A percentile compares a stretch with the other conserved stretches of the same genome.
Conservation (phyloP, 2,113 vertebrate genomes). For the Lichenostomus cassidix region DNA sequence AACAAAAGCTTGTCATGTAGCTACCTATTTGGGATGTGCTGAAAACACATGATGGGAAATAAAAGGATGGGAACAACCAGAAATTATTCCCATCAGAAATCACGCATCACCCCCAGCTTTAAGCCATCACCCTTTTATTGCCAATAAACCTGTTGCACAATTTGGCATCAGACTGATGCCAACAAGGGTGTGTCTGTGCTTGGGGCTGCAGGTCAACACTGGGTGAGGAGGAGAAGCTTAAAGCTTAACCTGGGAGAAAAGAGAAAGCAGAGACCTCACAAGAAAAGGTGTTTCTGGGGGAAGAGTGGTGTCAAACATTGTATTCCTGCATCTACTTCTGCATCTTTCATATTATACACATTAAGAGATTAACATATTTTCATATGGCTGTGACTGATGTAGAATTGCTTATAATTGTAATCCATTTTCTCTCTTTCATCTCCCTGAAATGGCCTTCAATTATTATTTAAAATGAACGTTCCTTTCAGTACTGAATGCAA, state of each 20-base stretch:
- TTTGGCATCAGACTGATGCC: neutral
- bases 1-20: neutral
- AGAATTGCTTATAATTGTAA: neutral
- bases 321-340: neutral
- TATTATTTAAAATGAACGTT: neutral
- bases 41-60: neutral
- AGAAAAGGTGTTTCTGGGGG: neutral
- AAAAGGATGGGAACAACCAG: neutral
- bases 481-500: neutral
- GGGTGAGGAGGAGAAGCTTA: neutral
- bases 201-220: neutral
- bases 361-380: neutral
- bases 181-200: accelerated
- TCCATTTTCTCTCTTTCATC: neutral
- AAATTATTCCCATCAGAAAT: neutral
- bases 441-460: neutral
- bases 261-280: neutral
- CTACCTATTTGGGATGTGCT: neutral
- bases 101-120: neutral
- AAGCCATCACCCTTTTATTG: neutral
- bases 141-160: neutral
- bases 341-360: neutral
- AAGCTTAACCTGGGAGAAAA: neutral
- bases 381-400: neutral
- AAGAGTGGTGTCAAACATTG: neutral